A percentile compares a stretch with the other conserved stretches of the same genome.
Conservation (phyloP, 2,113 vertebrate genomes). For the Lepus timidus region DNA sequence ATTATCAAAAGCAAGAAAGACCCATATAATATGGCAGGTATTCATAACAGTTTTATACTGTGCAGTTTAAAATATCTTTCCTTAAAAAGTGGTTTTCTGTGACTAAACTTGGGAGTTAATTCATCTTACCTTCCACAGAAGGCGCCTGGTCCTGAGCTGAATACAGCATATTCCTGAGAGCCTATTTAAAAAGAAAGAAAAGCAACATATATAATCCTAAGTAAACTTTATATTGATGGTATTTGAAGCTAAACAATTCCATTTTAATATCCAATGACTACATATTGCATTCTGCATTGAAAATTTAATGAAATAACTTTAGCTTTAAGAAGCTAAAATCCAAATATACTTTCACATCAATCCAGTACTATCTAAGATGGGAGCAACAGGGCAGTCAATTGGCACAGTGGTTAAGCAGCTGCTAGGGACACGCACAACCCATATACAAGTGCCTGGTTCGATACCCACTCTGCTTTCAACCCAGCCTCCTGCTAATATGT, state of each 20-base stretch:
- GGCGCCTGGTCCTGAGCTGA: constrained; percentile 99
- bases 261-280: constrained; percentile 47
- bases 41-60: constrained; percentile 9
- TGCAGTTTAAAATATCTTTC: constrained; percentile 45
- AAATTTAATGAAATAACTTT: constrained; percentile 64
- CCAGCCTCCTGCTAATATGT: too few relatives aligned
- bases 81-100: constrained; percentile 67
- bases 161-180: constrained; percentile 99
- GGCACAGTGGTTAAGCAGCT: too few relatives aligned
- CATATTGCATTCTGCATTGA: neutral
- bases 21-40: neutral
- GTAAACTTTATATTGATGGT: constrained; percentile 39
- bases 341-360: constrained; percentile 30
- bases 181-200: constrained; percentile 87
- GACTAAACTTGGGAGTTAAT: constrained; percentile 61
- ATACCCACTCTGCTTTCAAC: too few relatives aligned
- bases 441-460: too few relatives aligned
- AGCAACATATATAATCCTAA: constrained; percentile 62
- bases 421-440: too few relatives aligned
- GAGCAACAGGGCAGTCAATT: too few relatives aligned
- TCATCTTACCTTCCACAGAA: constrained; percentile 97
- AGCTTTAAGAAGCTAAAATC: constrained; percentile 52
- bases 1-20: constrained; percentile 41
- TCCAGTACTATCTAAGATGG: neutral
- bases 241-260: constrained; percentile 15